These are phyloP conservation scores for Gadopsis bispinosus DNA, from an alignment of 2,797 vertebrate species.

Conservation along the genomic window DNA sequence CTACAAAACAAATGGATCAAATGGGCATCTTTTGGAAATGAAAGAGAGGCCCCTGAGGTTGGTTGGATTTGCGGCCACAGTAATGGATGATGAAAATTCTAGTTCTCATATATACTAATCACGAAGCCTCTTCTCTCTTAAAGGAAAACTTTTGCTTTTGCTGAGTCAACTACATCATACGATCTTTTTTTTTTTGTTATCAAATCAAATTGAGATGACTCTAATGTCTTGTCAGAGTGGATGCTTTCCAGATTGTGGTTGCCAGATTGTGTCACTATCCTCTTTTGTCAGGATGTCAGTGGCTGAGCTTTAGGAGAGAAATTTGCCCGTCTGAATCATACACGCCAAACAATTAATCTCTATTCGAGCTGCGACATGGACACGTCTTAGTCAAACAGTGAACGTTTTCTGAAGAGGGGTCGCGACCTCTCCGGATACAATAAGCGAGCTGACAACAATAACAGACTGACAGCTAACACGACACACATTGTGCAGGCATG, in stretches of 20 bases:
- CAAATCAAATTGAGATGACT: slow-evolving; percentile 55
- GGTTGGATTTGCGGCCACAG: slow-evolving; percentile 41
- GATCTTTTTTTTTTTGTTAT: slow-evolving; percentile 32
- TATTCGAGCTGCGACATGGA: slow-evolving; percentile 52
- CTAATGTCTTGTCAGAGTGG: slow-evolving; percentile 63
- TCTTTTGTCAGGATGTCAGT: slow-evolving; percentile 67
- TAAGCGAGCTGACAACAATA: slow-evolving; percentile 67
- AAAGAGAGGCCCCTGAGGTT: slow-evolving; percentile 48
- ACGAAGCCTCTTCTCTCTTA: slow-evolving; percentile 19
- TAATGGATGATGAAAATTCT: slow-evolving; percentile 57
- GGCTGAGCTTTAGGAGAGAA: slow-evolving; percentile 61
- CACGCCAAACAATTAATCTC: slow-evolving; percentile 70
- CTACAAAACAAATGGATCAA: slow-evolving; percentile 55
- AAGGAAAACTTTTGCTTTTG: slow-evolving; percentile 23
- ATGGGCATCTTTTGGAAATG: slow-evolving; percentile 46
- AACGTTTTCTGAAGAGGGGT: slow-evolving; percentile 72
- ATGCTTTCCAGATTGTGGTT: slow-evolving; percentile 58
- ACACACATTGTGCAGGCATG: slow-evolving; percentile 68
- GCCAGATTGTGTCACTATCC: slow-evolving; percentile 73
- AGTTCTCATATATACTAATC: slow-evolving; percentile 27
- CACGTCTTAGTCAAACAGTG: slow-evolving; percentile 62
- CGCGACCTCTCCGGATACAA: slow-evolving; percentile 75
- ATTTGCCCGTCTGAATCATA: slow-evolving; percentile 65
- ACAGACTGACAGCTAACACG: slow-evolving; percentile 73
- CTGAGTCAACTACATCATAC: slow-evolving; percentile 51